Percentiles rank a stretch among this genome's conserved stretches.
Conservation (phyloP, 2,888 invertebrate genomes). For the Epiblema foenella region DNA sequence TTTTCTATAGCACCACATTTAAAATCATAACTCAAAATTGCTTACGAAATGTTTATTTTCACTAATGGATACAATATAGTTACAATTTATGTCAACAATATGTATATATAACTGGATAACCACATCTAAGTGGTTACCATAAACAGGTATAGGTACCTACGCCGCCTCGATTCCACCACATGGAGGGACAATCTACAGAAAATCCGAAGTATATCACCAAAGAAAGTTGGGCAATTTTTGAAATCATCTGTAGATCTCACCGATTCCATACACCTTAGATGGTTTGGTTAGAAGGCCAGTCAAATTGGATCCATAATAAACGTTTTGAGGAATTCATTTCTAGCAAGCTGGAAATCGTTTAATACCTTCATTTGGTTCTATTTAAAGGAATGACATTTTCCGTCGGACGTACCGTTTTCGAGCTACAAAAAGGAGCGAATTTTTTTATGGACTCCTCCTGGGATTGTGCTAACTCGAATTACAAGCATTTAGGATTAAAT, state of each 20-base stretch:
- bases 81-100: slow-evolving; percentile 77
- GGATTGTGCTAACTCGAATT: too few species aligned
- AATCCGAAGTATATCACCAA: slow-evolving; percentile 2
- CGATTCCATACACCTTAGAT: slow-evolving; percentile 17
- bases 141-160: slow-evolving; percentile 38
- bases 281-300: too few species aligned
- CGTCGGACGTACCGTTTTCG: too few species aligned
- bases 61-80: slow-evolving; percentile 80
- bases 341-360: too few species aligned
- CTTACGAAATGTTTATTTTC: slow-evolving; percentile 65
- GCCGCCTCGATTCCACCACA: slow-evolving; percentile 28
- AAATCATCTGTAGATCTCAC: slow-evolving; percentile 14
- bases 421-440: too few species aligned
- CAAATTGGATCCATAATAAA: too few species aligned
- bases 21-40: slow-evolving; percentile 5
- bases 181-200: slow-evolving; percentile 26
- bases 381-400: too few species aligned
- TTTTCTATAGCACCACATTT: not conserved
- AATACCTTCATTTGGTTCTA: too few species aligned
- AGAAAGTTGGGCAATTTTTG: not conserved
- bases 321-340: too few species aligned
- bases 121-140: slow-evolving; percentile 56
- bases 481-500: too few species aligned
- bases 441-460: too few species aligned
- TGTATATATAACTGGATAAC: slow-evolving; percentile 75